Base-by-base conservation (phyloP, 2,113 vertebrate species). In the Hoplias malabaricus region DNA sequence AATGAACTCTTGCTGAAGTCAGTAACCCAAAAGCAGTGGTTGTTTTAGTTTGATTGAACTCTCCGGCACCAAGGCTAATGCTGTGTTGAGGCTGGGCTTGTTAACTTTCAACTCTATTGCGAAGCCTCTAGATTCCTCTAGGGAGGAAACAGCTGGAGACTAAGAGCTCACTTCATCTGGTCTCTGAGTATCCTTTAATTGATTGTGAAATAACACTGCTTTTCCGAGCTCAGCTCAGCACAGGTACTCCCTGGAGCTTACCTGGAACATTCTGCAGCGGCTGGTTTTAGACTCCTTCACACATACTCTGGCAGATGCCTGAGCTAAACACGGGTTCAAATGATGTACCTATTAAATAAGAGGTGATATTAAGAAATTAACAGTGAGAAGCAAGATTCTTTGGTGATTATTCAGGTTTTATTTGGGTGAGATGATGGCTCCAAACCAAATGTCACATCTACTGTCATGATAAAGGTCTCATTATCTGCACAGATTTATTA, bases 361-460 rank as follows among this genome's bases (percentile, higher is more conserved):
- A n/a, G 46, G 46, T 14, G 12, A 46, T 46, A 33, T 54, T 75
- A 2, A 66, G 33, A 29, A 56, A 61, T 61, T 31, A n/a, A 5
- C 14, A 40, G n/a, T 43, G 33, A 50, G 23, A 8, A 50, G 9
- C 31, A 6, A 8, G 67, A 62, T 9, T 29, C 16, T 34, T 72
- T n/a, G n/a, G n/a, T n/a, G n/a, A n/a, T n/a, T 27, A 71, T 40
- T 40, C 36, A 14, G 11, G 34, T 42, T 53, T 46, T 19, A 70
- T 38, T 23, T 33, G 16, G 19, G 16, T 65, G 42, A n/a, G 4
- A n/a, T 34, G 54, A 62, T 61, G 78, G 69, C 56, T 70, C 5
- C 33, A 76, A 71, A 76, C 48, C 48, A 76, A 69, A 76, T 75
- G 73, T 70, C 57, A 75, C 23, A 71, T 76, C 67, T 56, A 23